Evolutionary conservation across 2,797 vertebrate species (phyloP).

Genomic region (Chaetophractus vellerosus): DNA sequence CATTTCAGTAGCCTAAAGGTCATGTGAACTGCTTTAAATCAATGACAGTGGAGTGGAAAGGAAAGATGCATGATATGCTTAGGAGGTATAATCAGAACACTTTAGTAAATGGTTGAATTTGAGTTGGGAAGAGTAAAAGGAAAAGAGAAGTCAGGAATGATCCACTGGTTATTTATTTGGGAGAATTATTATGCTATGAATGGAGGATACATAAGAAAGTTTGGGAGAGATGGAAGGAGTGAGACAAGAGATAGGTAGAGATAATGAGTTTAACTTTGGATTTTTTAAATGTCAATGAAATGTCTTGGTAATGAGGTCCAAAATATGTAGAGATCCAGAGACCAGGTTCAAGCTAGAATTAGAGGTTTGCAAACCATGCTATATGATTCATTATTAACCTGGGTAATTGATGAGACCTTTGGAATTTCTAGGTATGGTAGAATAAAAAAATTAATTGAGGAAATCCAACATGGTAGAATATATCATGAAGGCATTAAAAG

Average conservation of each 20-base stretch:
- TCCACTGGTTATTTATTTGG: neutral
- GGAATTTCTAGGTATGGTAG: slow-evolving; percentile 14
- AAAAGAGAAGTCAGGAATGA: neutral
- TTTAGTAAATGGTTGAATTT: neutral
- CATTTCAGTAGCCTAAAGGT: neutral
- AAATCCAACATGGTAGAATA: neutral
- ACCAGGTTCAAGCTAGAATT: neutral
- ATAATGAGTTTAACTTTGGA: neutral
- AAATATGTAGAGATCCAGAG: neutral
- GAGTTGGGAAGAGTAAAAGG: neutral
- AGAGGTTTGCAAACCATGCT: neutral
- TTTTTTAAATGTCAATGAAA: neutral
- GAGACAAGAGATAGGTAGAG: neutral
- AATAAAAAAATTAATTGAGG: neutral
- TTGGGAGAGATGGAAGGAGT: neutral
- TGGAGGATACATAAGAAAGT: neutral
- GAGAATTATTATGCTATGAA: neutral
- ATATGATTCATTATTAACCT: neutral
- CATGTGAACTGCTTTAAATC: neutral
- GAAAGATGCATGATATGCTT: neutral
- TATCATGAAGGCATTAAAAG: neutral
- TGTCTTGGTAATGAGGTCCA: neutral
- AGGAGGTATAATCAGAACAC: neutral
- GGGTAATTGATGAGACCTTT: neutral
- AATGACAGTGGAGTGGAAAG: neutral